Evolutionary conservation across 1,140 invertebrate species (phyloP).

Genomic region (Drosophila tristis): DNA sequence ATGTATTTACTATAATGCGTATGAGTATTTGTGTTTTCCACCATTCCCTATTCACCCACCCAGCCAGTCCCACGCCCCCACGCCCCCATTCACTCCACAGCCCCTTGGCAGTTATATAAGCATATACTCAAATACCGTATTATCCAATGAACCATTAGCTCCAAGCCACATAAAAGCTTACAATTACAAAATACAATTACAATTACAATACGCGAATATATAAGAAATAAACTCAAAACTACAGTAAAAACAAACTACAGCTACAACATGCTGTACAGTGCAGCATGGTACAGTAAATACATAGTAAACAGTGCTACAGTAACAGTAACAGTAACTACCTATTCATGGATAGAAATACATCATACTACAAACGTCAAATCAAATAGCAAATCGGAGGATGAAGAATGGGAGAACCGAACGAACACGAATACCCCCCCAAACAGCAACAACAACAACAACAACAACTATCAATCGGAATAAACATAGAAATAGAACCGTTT

Average conservation of each 20-base stretch:
- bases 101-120: conserved; percentile 47
- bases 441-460: too few relatives aligned
- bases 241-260: conserved; percentile 29
- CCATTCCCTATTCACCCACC: conserved; percentile 8
- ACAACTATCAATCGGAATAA: conserved; percentile 26
- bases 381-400: conserved; percentile 42
- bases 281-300: conserved; percentile 25
- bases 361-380: conserved; percentile 8
- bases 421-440: not conserved
- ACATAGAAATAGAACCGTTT: conserved; percentile 31
- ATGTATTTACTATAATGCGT: conserved; percentile 20
- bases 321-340: conserved; percentile 36
- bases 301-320: conserved; percentile 9
- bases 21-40: conserved; percentile 19
- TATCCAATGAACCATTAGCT: conserved; percentile 78
- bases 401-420: not conserved
- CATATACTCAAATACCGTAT: conserved; percentile 50
- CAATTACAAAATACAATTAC: conserved; percentile 58
- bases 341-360: conserved; percentile 49
- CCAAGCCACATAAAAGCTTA: conserved; percentile 77
- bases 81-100: not conserved
- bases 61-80: not conserved
- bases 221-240: conserved; percentile 49
- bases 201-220: conserved; percentile 50
- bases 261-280: conserved; percentile 12